Evolutionary conservation across 2,888 invertebrate species (phyloP).

Genomic region (Plebejus melissa): DNA sequence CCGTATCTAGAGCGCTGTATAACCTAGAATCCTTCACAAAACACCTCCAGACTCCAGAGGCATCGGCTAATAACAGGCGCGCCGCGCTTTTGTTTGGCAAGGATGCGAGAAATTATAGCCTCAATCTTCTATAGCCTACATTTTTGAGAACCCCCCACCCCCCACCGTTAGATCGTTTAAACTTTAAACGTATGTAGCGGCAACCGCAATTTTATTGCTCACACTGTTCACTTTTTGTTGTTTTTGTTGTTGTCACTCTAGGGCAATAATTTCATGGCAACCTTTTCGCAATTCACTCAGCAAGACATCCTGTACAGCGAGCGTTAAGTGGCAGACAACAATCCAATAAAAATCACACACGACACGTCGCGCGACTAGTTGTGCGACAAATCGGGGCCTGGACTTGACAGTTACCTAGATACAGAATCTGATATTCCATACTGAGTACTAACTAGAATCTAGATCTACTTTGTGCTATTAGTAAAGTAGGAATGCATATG

Average conservation of each 20-base stretch:
- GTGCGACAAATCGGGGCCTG: neutral
- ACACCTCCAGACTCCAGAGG: neutral
- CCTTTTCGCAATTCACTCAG: neutral
- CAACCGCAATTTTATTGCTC: neutral
- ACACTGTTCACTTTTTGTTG: too few species aligned
- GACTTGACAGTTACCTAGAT: neutral
- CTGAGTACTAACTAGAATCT: too few species aligned
- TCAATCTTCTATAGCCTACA: neutral
- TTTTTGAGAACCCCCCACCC: too few species aligned
- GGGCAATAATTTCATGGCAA: neutral
- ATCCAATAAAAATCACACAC: constrained; percentile 21
- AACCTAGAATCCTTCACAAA: constrained; percentile 1
- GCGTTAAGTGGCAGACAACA: constrained; percentile 22
- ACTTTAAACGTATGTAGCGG: neutral
- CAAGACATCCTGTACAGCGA: constrained; percentile 14
- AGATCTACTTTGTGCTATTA: too few species aligned
- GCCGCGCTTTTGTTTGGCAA: neutral
- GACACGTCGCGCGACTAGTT: neutral
- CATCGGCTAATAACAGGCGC: neutral
- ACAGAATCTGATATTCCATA: too few species aligned
- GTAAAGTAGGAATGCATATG: too few species aligned
- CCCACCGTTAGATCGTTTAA: neutral
- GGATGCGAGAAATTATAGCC: neutral
- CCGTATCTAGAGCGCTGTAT: neutral
- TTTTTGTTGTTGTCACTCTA: neutral